Conservation (phyloP, 2,113 vertebrate genomes). For the Odobenus rosmarus region DNA sequence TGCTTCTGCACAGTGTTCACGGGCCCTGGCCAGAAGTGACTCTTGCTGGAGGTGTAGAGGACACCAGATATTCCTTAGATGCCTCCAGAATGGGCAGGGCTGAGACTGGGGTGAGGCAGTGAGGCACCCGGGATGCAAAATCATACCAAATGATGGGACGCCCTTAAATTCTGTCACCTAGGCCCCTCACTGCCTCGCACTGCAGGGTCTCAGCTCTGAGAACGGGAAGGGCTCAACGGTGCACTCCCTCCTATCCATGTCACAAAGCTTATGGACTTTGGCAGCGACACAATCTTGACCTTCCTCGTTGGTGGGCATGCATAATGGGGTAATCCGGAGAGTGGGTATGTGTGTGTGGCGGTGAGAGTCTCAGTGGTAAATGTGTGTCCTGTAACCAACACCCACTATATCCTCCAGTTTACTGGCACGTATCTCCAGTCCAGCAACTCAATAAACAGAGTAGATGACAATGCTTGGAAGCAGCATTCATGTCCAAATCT, state of each 20-base stretch:
- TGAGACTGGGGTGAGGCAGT: not conserved
- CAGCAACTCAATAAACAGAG: not conserved
- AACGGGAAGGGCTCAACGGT: fast-evolving
- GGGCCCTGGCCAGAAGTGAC: fast-evolving
- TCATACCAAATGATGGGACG: too few relatives aligned
- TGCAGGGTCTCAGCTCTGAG: not conserved
- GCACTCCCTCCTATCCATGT: not conserved
- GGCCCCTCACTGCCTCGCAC: not conserved
- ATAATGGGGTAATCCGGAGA: not conserved
- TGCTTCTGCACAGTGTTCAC: not conserved
- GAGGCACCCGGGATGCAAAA: not conserved
- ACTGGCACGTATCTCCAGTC: not conserved
- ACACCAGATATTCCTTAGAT: not conserved
- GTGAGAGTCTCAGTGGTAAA: not conserved
- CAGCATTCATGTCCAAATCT: not conserved
- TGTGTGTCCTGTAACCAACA: not conserved
- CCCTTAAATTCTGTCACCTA: not conserved
- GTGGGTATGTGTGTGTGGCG: not conserved
- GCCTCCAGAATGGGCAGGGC: not conserved
- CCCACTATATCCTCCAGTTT: not conserved
- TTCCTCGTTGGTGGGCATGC: not conserved
- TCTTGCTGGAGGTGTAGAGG: not conserved
- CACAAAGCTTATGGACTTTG: not conserved
- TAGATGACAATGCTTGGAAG: not conserved
- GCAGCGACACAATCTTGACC: not conserved